Percentiles rank a stretch among this genome's conserved stretches.
Evolutionary conservation across 1,140 invertebrate genomes (phyloP).

Genomic region (Mercenaria mercenaria): DNA sequence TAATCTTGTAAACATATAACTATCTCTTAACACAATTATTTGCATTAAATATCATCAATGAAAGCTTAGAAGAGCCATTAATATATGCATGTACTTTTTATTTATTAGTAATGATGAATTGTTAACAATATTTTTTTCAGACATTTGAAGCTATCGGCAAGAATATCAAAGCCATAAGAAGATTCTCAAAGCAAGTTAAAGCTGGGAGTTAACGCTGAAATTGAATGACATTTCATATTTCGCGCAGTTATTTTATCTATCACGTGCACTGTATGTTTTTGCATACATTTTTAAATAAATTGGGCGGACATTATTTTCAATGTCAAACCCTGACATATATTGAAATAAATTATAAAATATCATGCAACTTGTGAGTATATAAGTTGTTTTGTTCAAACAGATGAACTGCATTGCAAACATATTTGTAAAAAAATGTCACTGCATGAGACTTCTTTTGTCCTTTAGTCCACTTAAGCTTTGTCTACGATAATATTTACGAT

Average conservation of each 20-base stretch:
- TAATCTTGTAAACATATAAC: too few relatives aligned
- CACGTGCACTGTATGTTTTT: too few relatives aligned
- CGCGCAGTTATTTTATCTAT: too few relatives aligned
- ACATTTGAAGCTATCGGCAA: slow-evolving; percentile 76
- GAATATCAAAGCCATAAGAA: slow-evolving; percentile 70
- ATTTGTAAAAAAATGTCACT: too few relatives aligned
- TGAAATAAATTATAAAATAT: too few relatives aligned
- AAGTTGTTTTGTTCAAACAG: neutral
- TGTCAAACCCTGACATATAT: too few relatives aligned
- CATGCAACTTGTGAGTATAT: neutral
- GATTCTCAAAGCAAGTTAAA: slow-evolving; percentile 57
- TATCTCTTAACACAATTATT: too few relatives aligned
- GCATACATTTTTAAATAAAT: neutral
- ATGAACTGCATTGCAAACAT: neutral
- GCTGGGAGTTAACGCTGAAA: neutral
- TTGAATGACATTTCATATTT: neutral
- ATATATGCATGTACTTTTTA: too few relatives aligned
- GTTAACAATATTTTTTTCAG: slow-evolving; percentile 71
- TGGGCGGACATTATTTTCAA: neutral
- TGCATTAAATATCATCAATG: too few relatives aligned
- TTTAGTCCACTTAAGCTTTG: neutral
- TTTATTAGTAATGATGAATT: too few relatives aligned
- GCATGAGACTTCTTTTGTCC: too few relatives aligned
- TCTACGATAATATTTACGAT: neutral
- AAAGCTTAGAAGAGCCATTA: too few relatives aligned